A percentile compares a stretch with the other conserved stretches of the same genome.
phyloP scores from a whole-genome alignment of 2,797 vertebrate genomes.

The Channallabes apus region DNA sequence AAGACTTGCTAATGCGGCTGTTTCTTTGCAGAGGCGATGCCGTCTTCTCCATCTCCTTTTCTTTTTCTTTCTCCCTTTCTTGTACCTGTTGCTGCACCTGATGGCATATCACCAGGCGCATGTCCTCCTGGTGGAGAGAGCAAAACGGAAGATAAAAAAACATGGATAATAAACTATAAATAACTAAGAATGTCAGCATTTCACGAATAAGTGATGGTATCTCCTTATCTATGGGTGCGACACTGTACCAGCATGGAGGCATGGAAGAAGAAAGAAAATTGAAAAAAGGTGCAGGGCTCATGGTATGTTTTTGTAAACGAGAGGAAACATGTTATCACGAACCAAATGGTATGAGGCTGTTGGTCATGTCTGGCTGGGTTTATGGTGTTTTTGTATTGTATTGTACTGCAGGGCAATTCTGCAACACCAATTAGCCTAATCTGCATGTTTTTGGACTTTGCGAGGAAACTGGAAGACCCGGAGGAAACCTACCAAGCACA shows the following conservation, averaged over 20 bases:
- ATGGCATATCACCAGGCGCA: constrained; percentile 76
- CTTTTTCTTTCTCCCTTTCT: constrained; percentile 58
- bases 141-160: not conserved
- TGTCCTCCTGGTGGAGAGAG: constrained; percentile 73
- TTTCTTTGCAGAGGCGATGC: constrained; percentile 63
- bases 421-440: no score
- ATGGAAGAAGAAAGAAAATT: not conserved
- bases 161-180: not conserved
- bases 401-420: no score
- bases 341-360: not conserved
- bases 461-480: no score
- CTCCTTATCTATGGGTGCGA: not conserved
- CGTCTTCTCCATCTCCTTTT: constrained; percentile 52
- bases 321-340: not conserved
- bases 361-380: not conserved
- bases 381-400: not conserved
- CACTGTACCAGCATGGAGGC: no score
- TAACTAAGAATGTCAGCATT: not conserved
- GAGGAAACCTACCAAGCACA: no score
- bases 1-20: constrained; percentile 68
- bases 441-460: no score
- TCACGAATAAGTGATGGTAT: not conserved
- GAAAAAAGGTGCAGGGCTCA: not conserved
- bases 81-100: constrained; percentile 72
- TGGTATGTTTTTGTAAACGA: not conserved